A percentile compares a stretch with the other conserved stretches of the same genome.
phyloP scores from a whole-genome alignment of 2,888 invertebrate genomes.

The Mycalesis mineus region DNA sequence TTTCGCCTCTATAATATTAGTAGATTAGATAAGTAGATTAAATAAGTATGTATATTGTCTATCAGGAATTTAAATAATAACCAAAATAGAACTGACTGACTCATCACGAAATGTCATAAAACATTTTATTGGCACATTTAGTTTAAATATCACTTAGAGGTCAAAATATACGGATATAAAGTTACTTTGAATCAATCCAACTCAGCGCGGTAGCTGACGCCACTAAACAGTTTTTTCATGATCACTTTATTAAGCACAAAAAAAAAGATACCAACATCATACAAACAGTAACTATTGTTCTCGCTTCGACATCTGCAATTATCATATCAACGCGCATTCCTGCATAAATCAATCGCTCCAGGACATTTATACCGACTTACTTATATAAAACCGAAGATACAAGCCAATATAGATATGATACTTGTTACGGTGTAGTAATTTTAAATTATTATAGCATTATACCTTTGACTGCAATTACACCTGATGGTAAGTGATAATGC shows the following conservation, averaged over 20 bases:
- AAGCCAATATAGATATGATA: background rate
- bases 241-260: background rate
- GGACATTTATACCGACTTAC: constrained; percentile 25
- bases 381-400: background rate
- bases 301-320: constrained; percentile 35
- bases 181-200: background rate
- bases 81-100: no score
- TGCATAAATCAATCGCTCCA: constrained; percentile 58
- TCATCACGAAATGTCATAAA: no score
- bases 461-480: no score
- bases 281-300: constrained; percentile 21
- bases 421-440: background rate
- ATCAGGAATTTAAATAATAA: no score
- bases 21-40: no score
- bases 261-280: constrained; percentile 2
- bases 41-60: no score
- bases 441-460: no score
- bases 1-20: no score
- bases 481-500: no score
- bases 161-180: background rate
- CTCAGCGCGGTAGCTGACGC: background rate
- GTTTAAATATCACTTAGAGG: no score
- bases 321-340: constrained; percentile 47
- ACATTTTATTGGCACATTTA: no score
- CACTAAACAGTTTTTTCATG: background rate